Conservation (phyloP, 2,113 vertebrate genomes). For the Myotis yumanensis region DNA sequence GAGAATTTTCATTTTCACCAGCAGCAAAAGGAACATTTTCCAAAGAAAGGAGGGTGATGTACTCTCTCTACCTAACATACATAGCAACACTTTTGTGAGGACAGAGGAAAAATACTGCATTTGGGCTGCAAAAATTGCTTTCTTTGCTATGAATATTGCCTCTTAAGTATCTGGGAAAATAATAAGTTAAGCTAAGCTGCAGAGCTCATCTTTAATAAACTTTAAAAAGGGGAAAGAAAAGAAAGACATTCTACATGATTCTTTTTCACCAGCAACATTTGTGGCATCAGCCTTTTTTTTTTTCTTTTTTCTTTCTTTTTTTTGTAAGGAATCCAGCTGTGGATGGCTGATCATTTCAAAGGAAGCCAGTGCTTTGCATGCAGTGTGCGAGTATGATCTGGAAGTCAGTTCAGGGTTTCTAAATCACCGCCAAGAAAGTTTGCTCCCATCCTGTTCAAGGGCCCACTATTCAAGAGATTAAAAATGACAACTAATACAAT, state of each 20-base stretch:
- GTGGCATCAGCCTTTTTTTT: background rate
- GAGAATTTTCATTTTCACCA: constrained; percentile 52
- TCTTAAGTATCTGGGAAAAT: constrained; percentile 42
- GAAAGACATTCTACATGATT: background rate
- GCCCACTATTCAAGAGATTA: background rate
- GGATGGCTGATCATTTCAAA: constrained; percentile 31
- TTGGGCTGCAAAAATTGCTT: constrained; percentile 1
- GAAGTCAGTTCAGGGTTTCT: constrained; percentile 35
- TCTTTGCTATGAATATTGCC: constrained; percentile 22
- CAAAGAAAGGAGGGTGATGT: constrained; percentile 1
- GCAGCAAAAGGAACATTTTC: constrained; percentile 52
- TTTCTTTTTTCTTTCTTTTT: background rate
- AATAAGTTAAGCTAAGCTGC: constrained; percentile 20
- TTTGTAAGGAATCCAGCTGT: constrained; percentile 39
- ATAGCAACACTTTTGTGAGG: constrained; percentile 28
- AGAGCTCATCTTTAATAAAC: constrained; percentile 62
- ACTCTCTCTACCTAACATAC: constrained; percentile 20
- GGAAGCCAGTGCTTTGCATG: background rate
- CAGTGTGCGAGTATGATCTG: background rate
- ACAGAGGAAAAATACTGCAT: constrained; percentile 51
- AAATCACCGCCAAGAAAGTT: constrained; percentile 28
- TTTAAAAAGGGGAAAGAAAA: background rate
- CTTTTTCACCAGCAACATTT: constrained; percentile 45
- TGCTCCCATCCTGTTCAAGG: background rate
- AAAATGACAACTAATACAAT: constrained; percentile 46